These are phyloP conservation scores for Epizoanthus illoricatus DNA, from an alignment of 92 coral and sea anemone species.

Conservation along the genomic window DNA sequence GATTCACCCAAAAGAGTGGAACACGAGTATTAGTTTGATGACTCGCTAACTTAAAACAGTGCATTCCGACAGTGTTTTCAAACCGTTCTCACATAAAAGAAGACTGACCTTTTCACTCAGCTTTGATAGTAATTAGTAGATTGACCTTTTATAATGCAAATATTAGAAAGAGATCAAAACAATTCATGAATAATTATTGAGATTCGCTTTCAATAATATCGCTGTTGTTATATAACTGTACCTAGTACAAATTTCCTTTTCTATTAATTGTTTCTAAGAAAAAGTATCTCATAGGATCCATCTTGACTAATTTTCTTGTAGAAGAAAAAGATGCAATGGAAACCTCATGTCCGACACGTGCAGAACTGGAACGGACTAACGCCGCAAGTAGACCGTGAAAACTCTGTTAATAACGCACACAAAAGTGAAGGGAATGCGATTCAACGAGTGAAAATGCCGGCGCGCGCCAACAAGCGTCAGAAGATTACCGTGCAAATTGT, in stretches of 20 bases:
- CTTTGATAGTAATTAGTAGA: neutral
- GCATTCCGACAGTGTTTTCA: conserved; percentile 11
- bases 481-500: neutral
- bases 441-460: neutral
- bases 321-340: conserved; percentile 15
- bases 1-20: neutral
- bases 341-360: conserved; percentile 9
- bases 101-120: neutral
- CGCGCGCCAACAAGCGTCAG: neutral
- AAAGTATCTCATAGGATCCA: neutral
- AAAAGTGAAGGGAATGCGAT: conserved; percentile 5
- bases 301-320: neutral
- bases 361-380: conserved; percentile 1
- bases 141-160: conserved; percentile 22
- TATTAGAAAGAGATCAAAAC: neutral
- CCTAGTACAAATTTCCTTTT: neutral
- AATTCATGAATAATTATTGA: neutral
- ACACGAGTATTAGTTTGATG: neutral
- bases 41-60: neutral
- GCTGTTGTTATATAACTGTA: neutral
- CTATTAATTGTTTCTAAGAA: neutral
- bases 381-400: conserved; percentile 13
- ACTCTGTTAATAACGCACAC: neutral
- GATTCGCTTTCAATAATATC: neutral
- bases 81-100: neutral